Base-by-base conservation (phyloP, 2,888 invertebrate genomes). In the Chirona hameri region DNA sequence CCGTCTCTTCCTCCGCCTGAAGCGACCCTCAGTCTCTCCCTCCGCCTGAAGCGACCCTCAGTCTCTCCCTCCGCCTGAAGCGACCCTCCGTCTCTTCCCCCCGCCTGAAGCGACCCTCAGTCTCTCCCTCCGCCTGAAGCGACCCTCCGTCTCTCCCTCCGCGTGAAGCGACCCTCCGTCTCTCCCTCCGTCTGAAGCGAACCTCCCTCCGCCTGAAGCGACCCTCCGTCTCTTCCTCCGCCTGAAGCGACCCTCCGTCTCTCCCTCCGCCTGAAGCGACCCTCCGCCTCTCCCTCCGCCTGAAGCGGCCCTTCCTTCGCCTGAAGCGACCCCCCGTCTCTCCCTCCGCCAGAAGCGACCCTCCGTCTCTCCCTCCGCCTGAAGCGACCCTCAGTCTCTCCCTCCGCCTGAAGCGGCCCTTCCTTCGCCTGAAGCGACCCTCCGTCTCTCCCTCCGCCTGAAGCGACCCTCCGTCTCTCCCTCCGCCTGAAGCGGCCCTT, bases 311-410 rank as follows among this genome's bases (percentile, higher is more conserved):
- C n/a, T n/a, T n/a, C n/a, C 69, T 46, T 21, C 52, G 24, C 31
- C 29, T 48, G 29, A 1, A 24, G 7, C 21, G 18, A 27, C 48
- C 15, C 27, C 10, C 9, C n/a, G 27, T 9, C 2, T 72, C 15
- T 29, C 31, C 27, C 7, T 79, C 3, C 27, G 31, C 48, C 29
- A 27, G 9, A 83, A 84, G 86, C n/a, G n/a, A n/a, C n/a, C n/a
- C n/a, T n/a, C n/a, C n/a, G n/a, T n/a, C n/a, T n/a, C n/a, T n/a
- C n/a, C n/a, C 69, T 46, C 27, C 52, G 24, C 31, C 29, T 48
- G 29, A 1, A 24, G 7, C 21, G 18, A 27, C 48, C 15, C 27
- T 5, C 9, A 3, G 27, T 9, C 2, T 72, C 15, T 29, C 31
- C 27, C 7, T 79, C 3, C 27, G 31, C 48, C 29, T n/a, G n/a